These are phyloP conservation scores for Turritopsis dohrnii DNA, from an alignment of 30 jellyfish, hydroid and myxozoan species.

Conservation along the genomic window DNA sequence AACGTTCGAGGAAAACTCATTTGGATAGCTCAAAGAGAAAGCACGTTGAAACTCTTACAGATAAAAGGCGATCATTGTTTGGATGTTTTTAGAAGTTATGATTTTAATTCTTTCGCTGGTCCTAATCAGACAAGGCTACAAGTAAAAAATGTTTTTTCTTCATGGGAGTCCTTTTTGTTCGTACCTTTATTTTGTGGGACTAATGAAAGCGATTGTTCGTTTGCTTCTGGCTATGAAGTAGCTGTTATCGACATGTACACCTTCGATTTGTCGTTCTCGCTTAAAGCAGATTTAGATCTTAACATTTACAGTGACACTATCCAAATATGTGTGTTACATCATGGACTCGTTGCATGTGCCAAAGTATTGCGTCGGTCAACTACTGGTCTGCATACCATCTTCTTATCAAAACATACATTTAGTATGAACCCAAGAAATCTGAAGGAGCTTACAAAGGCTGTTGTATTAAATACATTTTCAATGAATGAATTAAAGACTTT, in stretches of 20 bases:
- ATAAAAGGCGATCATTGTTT: neutral
- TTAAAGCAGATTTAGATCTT: conserved; percentile 3
- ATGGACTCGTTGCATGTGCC: neutral
- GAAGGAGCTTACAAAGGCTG: neutral
- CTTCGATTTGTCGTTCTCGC: neutral
- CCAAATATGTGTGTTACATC: neutral
- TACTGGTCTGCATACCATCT: neutral
- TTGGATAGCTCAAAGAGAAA: conserved; percentile 8
- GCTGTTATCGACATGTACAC: neutral
- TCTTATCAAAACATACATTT: neutral
- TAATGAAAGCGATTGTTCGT: neutral
- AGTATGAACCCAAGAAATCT: neutral
- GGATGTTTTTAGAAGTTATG: neutral
- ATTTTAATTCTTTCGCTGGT: neutral
- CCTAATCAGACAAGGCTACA: neutral
- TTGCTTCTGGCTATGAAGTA: conserved; percentile 3
- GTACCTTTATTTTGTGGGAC: conserved; percentile 1
- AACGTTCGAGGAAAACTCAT: neutral
- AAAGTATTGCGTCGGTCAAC: neutral
- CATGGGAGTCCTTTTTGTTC: neutral
- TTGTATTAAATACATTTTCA: neutral
- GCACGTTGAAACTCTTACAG: neutral
- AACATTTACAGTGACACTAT: conserved; percentile 4
- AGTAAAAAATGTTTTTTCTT: neutral
- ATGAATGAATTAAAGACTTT: neutral